A percentile compares a stretch with the other conserved stretches of the same genome.
Conservation (phyloP, 2,113 vertebrate species). For the Gulo gulo region DNA sequence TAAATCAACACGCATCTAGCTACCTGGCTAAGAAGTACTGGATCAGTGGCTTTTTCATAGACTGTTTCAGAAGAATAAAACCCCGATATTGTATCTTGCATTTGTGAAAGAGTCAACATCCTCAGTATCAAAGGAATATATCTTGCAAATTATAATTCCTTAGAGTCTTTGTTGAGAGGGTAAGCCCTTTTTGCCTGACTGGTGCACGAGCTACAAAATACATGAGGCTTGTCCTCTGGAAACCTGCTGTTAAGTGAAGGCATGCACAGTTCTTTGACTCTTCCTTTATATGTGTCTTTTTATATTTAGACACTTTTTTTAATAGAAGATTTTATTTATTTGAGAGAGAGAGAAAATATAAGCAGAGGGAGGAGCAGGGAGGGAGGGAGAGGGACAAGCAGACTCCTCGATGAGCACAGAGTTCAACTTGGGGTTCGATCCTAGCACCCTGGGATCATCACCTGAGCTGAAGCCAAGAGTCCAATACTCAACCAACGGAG, state of each 20-base stretch:
- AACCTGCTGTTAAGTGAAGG: background rate
- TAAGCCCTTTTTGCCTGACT: background rate
- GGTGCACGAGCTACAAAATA: background rate
- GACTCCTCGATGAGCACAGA: background rate
- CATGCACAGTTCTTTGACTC: background rate
- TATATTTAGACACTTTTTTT: background rate
- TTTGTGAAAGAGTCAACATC: background rate
- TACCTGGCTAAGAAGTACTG: background rate
- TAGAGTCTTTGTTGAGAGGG: background rate
- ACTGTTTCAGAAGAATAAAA: background rate
- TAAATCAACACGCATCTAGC: constrained; percentile 7
- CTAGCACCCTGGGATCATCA: background rate
- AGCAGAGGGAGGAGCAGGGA: background rate
- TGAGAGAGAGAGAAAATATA: background rate
- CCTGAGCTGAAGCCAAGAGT: background rate
- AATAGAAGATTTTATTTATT: background rate
- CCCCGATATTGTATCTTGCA: background rate
- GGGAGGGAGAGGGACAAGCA: background rate
- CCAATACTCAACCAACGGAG: background rate
- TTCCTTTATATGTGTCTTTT: background rate
- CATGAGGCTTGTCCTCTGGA: background rate
- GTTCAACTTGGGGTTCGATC: background rate
- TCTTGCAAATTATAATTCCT: background rate
- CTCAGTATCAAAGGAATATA: background rate
- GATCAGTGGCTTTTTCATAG: background rate